A percentile compares a stretch with the other conserved stretches of the same genome.
Conservation (phyloP, 2,797 vertebrate genomes). For the Cygnus olor region DNA sequence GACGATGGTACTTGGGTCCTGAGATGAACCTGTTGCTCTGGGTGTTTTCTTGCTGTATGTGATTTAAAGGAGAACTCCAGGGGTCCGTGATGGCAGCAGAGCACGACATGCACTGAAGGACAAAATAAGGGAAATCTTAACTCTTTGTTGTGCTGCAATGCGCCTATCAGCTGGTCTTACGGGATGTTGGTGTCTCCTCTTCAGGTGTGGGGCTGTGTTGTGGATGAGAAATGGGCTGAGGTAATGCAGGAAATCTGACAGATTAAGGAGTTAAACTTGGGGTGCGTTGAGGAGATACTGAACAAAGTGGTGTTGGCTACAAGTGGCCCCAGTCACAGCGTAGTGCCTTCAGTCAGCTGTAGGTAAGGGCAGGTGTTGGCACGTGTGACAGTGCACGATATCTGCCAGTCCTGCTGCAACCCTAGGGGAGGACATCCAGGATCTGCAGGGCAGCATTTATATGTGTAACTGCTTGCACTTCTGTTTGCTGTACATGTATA, state of each 20-base stretch:
- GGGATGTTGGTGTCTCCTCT: neutral
- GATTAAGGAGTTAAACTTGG: neutral
- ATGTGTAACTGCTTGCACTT: neutral
- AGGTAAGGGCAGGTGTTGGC: neutral
- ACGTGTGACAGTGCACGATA: neutral
- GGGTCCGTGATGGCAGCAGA: neutral
- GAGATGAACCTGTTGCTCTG: neutral
- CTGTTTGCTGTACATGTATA: neutral
- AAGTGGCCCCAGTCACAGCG: neutral
- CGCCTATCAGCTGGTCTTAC: neutral
- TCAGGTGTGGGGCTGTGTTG: neutral
- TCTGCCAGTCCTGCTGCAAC: neutral
- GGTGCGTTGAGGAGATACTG: neutral
- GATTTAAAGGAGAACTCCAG: neutral
- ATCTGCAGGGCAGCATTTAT: neutral
- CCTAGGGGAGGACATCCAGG: neutral
- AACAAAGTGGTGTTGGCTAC: neutral
- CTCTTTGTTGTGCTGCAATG: no score
- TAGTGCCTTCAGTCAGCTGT: neutral
- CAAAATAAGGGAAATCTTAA: fast-evolving
- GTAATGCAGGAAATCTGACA: neutral
- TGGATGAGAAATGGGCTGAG: neutral
- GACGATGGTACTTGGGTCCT: neutral
- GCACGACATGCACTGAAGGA: neutral
- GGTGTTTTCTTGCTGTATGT: neutral